These are phyloP conservation scores for Pleuronectes platessa DNA, from an alignment of 2,113 vertebrate species.

Conservation along the genomic window DNA sequence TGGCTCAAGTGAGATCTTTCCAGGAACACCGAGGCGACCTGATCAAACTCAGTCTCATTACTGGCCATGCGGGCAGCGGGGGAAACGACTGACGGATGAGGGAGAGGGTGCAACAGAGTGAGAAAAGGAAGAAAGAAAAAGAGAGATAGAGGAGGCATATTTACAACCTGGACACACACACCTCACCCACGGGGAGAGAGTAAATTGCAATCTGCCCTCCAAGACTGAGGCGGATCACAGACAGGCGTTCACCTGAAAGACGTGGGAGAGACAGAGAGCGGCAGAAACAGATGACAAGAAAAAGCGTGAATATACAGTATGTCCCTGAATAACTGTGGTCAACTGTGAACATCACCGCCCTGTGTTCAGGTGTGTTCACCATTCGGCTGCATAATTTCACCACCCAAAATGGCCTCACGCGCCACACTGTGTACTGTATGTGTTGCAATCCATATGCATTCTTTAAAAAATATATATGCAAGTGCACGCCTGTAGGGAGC, in stretches of 20 bases:
- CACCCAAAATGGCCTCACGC: slow-evolving; percentile 12
- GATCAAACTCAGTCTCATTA: slow-evolving; percentile 99
- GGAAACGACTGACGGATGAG: slow-evolving; percentile 42
- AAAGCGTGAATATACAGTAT: slow-evolving; percentile 40
- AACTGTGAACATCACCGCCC: slow-evolving; percentile 39
- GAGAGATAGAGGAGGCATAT: slow-evolving; percentile 87
- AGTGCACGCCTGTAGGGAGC: slow-evolving; percentile 51
- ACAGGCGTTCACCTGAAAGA: slow-evolving; percentile 61
- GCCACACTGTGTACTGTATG: slow-evolving; percentile 1
- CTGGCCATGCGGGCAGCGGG: slow-evolving; percentile 84
- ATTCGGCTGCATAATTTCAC: background rate
- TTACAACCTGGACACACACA: slow-evolving; percentile 96
- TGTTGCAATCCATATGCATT: slow-evolving; percentile 49
- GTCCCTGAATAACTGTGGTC: slow-evolving; percentile 51
- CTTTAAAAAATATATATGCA: slow-evolving; percentile 53
- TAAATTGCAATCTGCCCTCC: slow-evolving; percentile 92
- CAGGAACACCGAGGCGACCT: slow-evolving; percentile 95
- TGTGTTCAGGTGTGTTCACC: slow-evolving; percentile 10
- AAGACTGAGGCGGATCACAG: slow-evolving; percentile 72
- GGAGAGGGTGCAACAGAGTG: slow-evolving; percentile 71
- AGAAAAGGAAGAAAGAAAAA: slow-evolving; percentile 41
- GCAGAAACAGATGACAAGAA: slow-evolving; percentile 24
- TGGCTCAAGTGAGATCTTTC: slow-evolving; percentile 98
- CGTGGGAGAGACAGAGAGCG: too few species aligned
- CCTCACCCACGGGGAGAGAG: slow-evolving; percentile 85